Evolutionary conservation across 1,140 invertebrate genomes (phyloP), one percentile per base, ranked within the genome.

Genomic region (Catajapyx aquilonaris): DNA sequence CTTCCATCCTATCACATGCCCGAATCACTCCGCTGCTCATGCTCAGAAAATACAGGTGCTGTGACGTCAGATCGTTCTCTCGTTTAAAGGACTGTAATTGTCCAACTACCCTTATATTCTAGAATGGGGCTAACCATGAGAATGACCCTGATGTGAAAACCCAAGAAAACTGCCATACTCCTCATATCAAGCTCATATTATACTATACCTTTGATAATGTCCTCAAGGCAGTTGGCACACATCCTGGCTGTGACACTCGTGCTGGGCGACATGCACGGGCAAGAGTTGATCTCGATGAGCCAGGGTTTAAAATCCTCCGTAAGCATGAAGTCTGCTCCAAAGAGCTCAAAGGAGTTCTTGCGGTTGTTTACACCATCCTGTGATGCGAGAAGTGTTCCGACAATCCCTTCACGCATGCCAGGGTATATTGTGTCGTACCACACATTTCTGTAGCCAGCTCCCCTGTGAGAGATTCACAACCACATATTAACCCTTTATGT

Each of bases 211-310:
- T 91, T 91, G 31, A 91, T 69, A 1, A 83, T 74, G 61, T 95
- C 87, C 53, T 91, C 84, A 34, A 93, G 65, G 33, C 81, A 84
- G 52, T 79, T 76, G 11, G 76, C 67, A 53, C 86, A 91, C 46
- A 95, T 63, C 38, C 76, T 58, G 0, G 81, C 73, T 0, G 87
- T 94, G 1, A 93, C 81, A 40, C 73, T 80, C 0, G 86, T 91
- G 1, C 78, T 85, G 7, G 76, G 68, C 21, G 81, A 81, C 64
- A 95, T 71, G 48, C 85, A 84, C 0, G 87, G 87, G 57, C 81
- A 84, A 5, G 81, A 87, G 53, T 94, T 93, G 41, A 95, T 93
- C 55, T 95, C 88, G 43, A 95, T 81, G 0, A 93, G 59, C 83
- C 85, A 91, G 0, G 85, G 83, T 34, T 71, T 73, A 45, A 81